Evolutionary conservation across 1,140 invertebrate species (phyloP).

Genomic region (Zaprionus camerounensis): DNA sequence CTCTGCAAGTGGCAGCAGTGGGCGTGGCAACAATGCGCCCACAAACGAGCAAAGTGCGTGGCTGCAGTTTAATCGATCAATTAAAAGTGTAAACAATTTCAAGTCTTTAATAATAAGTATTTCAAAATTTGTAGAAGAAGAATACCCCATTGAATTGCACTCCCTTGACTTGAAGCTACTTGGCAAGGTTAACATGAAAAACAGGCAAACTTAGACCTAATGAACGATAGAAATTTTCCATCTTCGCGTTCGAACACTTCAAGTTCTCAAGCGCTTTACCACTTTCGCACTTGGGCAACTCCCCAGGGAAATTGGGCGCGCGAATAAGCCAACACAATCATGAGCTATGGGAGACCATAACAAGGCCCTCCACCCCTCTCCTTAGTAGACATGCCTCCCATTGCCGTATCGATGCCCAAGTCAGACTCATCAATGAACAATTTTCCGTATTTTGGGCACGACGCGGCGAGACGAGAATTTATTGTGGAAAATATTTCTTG

Average conservation of each 20-base stretch:
- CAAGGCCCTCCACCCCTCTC: neutral
- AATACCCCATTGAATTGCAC: neutral
- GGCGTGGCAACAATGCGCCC: slow-evolving; percentile 11
- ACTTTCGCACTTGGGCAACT: neutral
- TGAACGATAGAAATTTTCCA: neutral
- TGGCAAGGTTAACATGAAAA: neutral
- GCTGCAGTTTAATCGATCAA: slow-evolving; percentile 10
- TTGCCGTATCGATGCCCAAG: slow-evolving; percentile 9
- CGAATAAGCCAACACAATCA: neutral
- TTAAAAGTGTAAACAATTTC: slow-evolving; percentile 12
- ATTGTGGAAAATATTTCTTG: slow-evolving; percentile 45
- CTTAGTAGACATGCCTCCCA: neutral
- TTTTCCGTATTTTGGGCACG: slow-evolving; percentile 41
- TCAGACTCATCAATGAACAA: slow-evolving; percentile 30
- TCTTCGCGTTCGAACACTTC: neutral
- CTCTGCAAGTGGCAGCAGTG: slow-evolving; percentile 7
- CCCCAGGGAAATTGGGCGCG: slow-evolving; percentile 2
- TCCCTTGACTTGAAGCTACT: neutral
- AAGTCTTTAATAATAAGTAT: slow-evolving; percentile 2
- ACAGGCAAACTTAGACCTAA: neutral
- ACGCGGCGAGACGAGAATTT: slow-evolving; percentile 20
- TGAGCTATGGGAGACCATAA: neutral
- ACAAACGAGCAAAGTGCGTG: slow-evolving; percentile 13
- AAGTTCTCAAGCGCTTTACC: neutral
- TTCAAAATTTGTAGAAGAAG: neutral